Conservation (phyloP, 2,797 vertebrate species). For the Intellagama lesueurii region DNA sequence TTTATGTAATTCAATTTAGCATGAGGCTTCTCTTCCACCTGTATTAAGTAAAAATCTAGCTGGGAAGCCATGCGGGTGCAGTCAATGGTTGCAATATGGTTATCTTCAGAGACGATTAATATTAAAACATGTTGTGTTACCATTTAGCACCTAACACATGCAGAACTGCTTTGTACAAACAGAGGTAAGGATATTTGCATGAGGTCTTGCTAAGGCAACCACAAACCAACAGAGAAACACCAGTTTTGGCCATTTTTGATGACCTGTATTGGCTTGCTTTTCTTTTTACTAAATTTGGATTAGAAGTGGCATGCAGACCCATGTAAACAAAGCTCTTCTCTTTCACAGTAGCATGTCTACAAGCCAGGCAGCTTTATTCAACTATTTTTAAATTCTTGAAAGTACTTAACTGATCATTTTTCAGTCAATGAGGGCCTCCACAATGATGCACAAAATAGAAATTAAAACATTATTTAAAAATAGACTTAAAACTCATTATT, state of each 20-base stretch:
- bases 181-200: conserved; percentile 48
- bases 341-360: background rate
- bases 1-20: conserved; percentile 82
- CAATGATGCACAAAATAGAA: background rate
- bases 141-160: conserved; percentile 72
- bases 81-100: conserved; percentile 72
- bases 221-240: conserved; percentile 30
- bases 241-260: background rate
- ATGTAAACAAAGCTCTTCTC: background rate
- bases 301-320: background rate
- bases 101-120: conserved; percentile 75
- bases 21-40: conserved; percentile 73
- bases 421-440: too few species aligned
- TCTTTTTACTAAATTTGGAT: background rate
- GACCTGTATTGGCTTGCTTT: rapidly evolving
- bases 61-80: conserved; percentile 69
- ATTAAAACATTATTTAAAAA: too few species aligned
- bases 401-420: too few species aligned
- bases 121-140: conserved; percentile 63
- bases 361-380: background rate
- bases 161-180: conserved; percentile 68
- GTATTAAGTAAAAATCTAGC: conserved; percentile 76
- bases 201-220: conserved; percentile 51
- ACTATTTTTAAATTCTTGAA: too few species aligned
- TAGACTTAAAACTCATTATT: too few species aligned